Conservation (phyloP, 2,888 invertebrate genomes). For the Copidosoma aretas region DNA sequence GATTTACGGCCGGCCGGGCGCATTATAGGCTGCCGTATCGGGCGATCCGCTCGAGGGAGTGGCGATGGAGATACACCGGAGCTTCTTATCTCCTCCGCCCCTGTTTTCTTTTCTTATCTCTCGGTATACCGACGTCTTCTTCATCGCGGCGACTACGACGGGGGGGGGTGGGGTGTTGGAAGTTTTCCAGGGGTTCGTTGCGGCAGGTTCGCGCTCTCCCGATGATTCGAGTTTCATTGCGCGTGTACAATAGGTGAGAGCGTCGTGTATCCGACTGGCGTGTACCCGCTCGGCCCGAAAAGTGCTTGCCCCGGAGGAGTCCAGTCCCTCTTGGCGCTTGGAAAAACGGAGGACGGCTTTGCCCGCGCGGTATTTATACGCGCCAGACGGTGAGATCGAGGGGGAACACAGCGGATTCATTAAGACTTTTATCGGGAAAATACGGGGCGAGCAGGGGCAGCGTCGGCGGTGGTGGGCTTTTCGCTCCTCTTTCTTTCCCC, state of each 20-base stretch:
- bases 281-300: too few relatives aligned
- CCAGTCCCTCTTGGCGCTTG: neutral
- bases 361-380: slow-evolving; percentile 29
- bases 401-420: slow-evolving; percentile 41
- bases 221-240: too few relatives aligned
- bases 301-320: neutral
- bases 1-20: slow-evolving; percentile 9
- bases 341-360: slow-evolving; percentile 13
- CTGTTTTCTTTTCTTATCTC: neutral
- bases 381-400: slow-evolving; percentile 3
- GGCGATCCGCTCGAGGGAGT: too few relatives aligned
- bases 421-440: slow-evolving; percentile 59
- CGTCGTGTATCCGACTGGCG: too few relatives aligned
- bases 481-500: neutral
- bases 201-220: too few relatives aligned
- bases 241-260: too few relatives aligned
- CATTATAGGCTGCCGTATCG: too few relatives aligned
- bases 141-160: too few relatives aligned
- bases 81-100: neutral
- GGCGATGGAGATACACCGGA: neutral
- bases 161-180: too few relatives aligned
- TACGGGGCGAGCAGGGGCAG: slow-evolving; percentile 53
- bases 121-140: too few relatives aligned
- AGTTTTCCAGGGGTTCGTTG: too few relatives aligned
- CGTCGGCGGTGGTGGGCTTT: neutral